A percentile compares a stretch with the other conserved stretches of the same genome.
These are phyloP conservation scores for Hylaea fasciaria DNA, from an alignment of 2,888 invertebrate species.

Conservation along the genomic window DNA sequence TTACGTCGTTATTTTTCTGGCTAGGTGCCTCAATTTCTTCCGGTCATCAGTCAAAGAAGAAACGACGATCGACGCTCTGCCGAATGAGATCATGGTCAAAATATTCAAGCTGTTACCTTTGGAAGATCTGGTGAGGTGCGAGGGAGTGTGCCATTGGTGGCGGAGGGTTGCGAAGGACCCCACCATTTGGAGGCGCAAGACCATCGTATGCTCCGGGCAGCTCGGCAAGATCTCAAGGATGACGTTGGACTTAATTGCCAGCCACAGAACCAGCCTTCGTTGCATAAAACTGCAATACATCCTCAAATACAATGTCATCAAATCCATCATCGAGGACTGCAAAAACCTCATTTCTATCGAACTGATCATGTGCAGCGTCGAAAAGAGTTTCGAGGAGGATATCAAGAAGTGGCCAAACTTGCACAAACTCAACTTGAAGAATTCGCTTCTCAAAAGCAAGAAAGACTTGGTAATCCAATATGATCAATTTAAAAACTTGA, in stretches of 20 bases:
- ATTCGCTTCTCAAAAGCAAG: constrained; percentile 62
- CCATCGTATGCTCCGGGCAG: constrained; percentile 70
- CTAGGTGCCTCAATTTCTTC: constrained; percentile 38
- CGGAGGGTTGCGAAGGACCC: constrained; percentile 62
- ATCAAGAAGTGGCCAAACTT: constrained; percentile 66
- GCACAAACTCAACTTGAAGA: constrained; percentile 70
- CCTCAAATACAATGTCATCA: constrained; percentile 64
- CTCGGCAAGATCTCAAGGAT: constrained; percentile 65
- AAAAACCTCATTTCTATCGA: constrained; percentile 68
- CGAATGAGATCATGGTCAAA: constrained; percentile 71
- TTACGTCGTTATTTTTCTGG: constrained; percentile 15
- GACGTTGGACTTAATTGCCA: constrained; percentile 61
- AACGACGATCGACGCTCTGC: constrained; percentile 58
- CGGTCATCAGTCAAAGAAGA: constrained; percentile 48
- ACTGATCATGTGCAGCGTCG: constrained; percentile 74
- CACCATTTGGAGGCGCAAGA: constrained; percentile 65
- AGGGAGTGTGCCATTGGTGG: constrained; percentile 72
- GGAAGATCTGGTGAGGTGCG: constrained; percentile 65
- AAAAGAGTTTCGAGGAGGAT: constrained; percentile 66
- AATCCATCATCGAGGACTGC: constrained; percentile 65
- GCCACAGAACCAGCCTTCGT: constrained; percentile 64
- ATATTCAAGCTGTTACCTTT: constrained; percentile 71
- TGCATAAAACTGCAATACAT: constrained; percentile 73
- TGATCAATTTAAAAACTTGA: constrained; percentile 63
- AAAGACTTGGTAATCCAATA: constrained; percentile 63